Base-by-base conservation (phyloP, 2,888 invertebrate genomes). In the Rhogogaster chlorosoma region DNA sequence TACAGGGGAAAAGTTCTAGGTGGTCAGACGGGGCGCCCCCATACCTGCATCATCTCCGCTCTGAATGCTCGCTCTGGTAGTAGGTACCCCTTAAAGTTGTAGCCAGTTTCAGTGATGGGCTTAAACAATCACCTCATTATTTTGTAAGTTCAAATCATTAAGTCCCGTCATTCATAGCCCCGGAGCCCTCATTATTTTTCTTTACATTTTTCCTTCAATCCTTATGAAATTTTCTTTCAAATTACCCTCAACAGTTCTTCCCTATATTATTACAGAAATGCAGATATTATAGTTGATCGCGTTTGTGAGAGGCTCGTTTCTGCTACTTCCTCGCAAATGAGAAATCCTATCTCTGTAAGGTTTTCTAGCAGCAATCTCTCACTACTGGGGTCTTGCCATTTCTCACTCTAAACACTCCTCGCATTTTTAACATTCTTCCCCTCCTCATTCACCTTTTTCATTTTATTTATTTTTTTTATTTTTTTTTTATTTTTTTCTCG, bases 341-440 rank as follows among this genome's bases (percentile, higher is more conserved):
- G 26, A 67, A 22, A 10, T 67, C 67, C 32, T 67, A 67, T 83
- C 36, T 42, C 29, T 29, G 45, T n/a, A 38, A 45, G 18, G 38
- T 64, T 80, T 64, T 57, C 61, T 80, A 57, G 80, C 38, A 61
- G 61, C 38, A 57, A 64, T 80, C 80, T 64, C 80, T 80, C 80
- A 29, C 77, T 75, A 57, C 49, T 49, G 29, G 61, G 4, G 75
- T 75, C 80, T 18, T 80, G 67, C 82, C 29, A 83, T 83, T 83
- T 83, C 83, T 83, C 67, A 45, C 83, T 67, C 67, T 67, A 45
- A 83, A 67, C 83, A 83, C 67, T 67, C 67, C 45, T 67, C 45
- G 26, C 42, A 22, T 80, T 9, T n/a, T 38, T 86, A 86, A 85
- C 83, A 86, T 86, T 77, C 71, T n/a, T 45, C 15, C n/a, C n/a